Evolutionary conservation across 1,140 invertebrate genomes (phyloP).

Genomic region (Gyrodactylus salaris): DNA sequence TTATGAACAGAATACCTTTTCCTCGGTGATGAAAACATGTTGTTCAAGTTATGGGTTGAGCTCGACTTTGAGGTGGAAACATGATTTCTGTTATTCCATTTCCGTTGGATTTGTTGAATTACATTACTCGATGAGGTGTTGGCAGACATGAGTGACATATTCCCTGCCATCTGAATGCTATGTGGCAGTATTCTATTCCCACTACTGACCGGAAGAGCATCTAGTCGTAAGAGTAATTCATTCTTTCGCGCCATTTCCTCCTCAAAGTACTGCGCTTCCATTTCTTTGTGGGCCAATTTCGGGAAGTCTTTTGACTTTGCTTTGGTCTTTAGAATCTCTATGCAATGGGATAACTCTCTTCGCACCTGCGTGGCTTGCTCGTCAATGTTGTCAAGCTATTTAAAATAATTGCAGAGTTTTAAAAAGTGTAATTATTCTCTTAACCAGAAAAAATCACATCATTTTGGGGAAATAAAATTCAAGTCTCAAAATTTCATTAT

Average conservation of each 20-base stretch:
- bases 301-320: conserved; percentile 43
- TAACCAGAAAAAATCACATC: too few relatives aligned
- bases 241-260: conserved; percentile 88
- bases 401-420: too few relatives aligned
- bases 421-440: too few relatives aligned
- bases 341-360: conserved; percentile 40
- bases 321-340: background rate
- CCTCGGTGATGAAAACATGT: background rate
- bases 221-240: conserved; percentile 81
- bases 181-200: conserved; percentile 19
- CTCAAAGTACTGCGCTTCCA: conserved; percentile 95
- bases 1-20: background rate
- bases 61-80: background rate
- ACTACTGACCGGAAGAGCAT: conserved; percentile 86
- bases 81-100: background rate
- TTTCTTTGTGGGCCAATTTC: conserved; percentile 94
- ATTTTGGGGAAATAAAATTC: too few relatives aligned
- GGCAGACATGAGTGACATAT: background rate
- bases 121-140: background rate
- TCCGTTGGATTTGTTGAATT: background rate
- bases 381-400: conserved; percentile 75
- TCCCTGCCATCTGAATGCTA: background rate
- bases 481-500: too few relatives aligned
- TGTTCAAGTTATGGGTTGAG: background rate
- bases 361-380: conserved; percentile 95